Base-by-base conservation (phyloP, 2,113 vertebrate species). In the Scartelaos histophorus region DNA sequence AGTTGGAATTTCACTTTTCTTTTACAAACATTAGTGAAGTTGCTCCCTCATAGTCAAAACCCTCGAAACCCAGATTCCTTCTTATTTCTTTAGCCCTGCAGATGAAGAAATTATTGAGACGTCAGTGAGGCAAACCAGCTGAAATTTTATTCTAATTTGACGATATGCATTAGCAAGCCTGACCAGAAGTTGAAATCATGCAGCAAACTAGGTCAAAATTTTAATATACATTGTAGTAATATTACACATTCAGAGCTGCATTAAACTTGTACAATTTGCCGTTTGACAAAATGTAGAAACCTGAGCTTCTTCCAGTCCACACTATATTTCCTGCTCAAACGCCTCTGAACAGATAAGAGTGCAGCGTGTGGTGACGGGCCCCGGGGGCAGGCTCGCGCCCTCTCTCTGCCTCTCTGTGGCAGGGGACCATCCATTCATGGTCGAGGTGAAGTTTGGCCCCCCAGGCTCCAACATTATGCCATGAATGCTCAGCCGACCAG, bases 371-470 rank as follows among this genome's bases (percentile, higher is more conserved):
- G 76, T 74, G 74, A 83, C 24, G 13, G 53, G 67, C 86, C 78
- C 70, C 38, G 15, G 80, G 85, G 83, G 53, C 79, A 72, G 56
- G 68, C 74, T 71, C 84, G 78, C 76, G 73, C 80, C 76, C 75
- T 29, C 64, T 80, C 81, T 81, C 62, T 58, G 54, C n/a, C 81
- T 86, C 83, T 85, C 76, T 82, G 82, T 87, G 86, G 87, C 82
- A 87, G 77, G 64, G 57, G 78, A 86, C 84, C 88, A 91, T 90
- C 89, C 85, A 87, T 90, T 91, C 85, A 88, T 77, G 84, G 88
- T 82, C 78, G 84, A 90, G 88, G 87, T 87, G 79, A 89, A 87
- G 82, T 87, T 88, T 65, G 79, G 73, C 82, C 90, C 82, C 72
- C 78, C 68, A 85, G 90, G 86, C 77, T 75, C 82, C 79, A 84